A percentile compares a stretch with the other conserved stretches of the same genome.
These are phyloP conservation scores for Patella pellucida DNA, from an alignment of 2,888 invertebrate species.

Conservation along the genomic window DNA sequence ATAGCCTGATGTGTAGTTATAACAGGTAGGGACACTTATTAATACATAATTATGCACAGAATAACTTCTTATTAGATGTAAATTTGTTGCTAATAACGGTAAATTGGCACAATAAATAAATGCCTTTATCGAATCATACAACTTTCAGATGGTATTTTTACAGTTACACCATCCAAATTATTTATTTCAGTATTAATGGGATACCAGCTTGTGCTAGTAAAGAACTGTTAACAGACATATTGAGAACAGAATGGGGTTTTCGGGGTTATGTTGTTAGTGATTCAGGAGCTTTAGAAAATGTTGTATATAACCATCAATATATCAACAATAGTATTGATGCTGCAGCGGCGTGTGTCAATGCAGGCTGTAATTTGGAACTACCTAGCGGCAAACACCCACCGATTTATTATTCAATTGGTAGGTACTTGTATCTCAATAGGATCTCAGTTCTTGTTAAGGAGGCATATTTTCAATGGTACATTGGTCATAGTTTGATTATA, in stretches of 20 bases:
- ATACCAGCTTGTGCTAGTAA: no score
- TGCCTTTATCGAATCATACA: no score
- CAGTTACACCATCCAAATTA: no score
- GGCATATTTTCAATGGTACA: no score
- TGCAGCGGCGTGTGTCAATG: constrained; percentile 44
- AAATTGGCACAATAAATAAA: no score
- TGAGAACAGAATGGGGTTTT: constrained; percentile 44
- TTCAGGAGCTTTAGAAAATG: constrained; percentile 18
- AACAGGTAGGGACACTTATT: constrained; percentile 34
- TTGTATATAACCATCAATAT: constrained; percentile 43
- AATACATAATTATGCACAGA: no score
- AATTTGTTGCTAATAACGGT: no score
- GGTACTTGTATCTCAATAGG: no score
- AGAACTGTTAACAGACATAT: constrained; percentile 29
- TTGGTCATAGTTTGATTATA: no score
- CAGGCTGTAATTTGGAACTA: constrained; percentile 56
- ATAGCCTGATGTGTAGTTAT: constrained; percentile 55
- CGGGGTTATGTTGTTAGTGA: constrained; percentile 46
- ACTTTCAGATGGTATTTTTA: no score
- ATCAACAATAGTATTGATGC: constrained; percentile 40
- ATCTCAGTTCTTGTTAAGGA: no score
- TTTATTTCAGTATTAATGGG: constrained; percentile 27
- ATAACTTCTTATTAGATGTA: no score
- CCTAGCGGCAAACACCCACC: constrained; percentile 27
- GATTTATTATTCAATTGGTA: background rate